Conservation (phyloP, 1,140 invertebrate species). For the Pollicipes pollicipes region DNA sequence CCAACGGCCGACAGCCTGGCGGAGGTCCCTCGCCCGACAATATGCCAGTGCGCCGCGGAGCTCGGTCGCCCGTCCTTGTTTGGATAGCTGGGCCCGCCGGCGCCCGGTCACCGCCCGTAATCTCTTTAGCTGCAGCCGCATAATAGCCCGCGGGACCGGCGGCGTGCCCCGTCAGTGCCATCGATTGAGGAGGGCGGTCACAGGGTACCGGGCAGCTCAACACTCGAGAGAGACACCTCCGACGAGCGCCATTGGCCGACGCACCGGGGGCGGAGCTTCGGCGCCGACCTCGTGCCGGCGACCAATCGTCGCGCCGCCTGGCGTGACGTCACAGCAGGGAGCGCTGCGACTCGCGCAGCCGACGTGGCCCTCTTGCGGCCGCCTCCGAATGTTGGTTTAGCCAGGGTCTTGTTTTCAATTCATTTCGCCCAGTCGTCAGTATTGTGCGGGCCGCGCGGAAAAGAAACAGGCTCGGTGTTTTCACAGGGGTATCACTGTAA, state of each 20-base stretch:
- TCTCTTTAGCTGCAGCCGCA: background rate
- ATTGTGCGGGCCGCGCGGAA: background rate
- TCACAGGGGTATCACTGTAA: background rate
- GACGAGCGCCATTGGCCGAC: background rate
- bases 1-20: too few relatives aligned
- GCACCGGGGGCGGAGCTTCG: too few relatives aligned
- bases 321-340: background rate
- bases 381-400: background rate
- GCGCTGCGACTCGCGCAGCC: background rate
- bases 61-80: background rate
- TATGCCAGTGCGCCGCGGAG: background rate
- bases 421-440: background rate
- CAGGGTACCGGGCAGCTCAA: background rate
- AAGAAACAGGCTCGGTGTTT: background rate
- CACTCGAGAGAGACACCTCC: background rate
- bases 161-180: background rate
- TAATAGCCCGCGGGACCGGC: background rate
- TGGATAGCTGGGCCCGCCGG: background rate
- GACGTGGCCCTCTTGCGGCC: background rate
- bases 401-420: slow-evolving; percentile 1
- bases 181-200: background rate
- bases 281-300: too few relatives aligned
- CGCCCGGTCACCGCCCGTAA: background rate
- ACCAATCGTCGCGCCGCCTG: background rate
- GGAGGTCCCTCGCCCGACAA: background rate